Conservation (phyloP, 2,888 invertebrate species). For the Erebia epiphron region DNA sequence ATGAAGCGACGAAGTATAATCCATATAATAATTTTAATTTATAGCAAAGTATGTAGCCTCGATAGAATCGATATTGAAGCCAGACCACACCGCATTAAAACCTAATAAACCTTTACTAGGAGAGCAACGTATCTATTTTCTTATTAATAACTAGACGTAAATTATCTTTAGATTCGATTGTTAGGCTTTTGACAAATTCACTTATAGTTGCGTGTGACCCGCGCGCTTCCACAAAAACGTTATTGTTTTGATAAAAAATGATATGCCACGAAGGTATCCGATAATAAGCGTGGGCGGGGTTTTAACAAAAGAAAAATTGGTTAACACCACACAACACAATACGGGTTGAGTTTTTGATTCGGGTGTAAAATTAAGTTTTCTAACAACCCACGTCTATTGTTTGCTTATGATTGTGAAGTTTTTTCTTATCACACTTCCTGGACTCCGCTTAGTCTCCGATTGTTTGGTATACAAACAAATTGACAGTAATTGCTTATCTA, state of each 20-base stretch:
- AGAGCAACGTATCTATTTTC: conserved; percentile 19
- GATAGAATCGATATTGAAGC: no score
- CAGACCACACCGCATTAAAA: background rate
- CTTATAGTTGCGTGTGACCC: conserved; percentile 54
- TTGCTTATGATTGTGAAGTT: conserved; percentile 52
- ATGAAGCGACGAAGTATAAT: no score
- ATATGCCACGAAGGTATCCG: conserved; percentile 77
- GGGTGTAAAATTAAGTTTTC: conserved; percentile 80
- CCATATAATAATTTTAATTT: no score
- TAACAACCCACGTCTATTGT: conserved; percentile 67
- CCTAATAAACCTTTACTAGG: background rate
- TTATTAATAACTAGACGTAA: conserved; percentile 64
- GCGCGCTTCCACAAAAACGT: conserved; percentile 58
- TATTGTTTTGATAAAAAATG: conserved; percentile 83
- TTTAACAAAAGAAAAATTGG: conserved; percentile 76
- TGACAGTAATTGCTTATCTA: conserved; percentile 45
- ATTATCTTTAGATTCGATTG: conserved; percentile 61
- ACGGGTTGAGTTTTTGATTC: conserved; percentile 70
- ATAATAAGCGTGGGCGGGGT: conserved; percentile 79
- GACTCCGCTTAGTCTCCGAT: conserved; percentile 51
- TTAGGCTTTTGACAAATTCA: conserved; percentile 66
- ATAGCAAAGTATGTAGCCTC: no score
- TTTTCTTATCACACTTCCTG: conserved; percentile 62
- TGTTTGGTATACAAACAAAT: conserved; percentile 67
- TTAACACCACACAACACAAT: conserved; percentile 76